Conservation (phyloP, 2,888 invertebrate species). For the Venustoraphidia nigricollis region DNA sequence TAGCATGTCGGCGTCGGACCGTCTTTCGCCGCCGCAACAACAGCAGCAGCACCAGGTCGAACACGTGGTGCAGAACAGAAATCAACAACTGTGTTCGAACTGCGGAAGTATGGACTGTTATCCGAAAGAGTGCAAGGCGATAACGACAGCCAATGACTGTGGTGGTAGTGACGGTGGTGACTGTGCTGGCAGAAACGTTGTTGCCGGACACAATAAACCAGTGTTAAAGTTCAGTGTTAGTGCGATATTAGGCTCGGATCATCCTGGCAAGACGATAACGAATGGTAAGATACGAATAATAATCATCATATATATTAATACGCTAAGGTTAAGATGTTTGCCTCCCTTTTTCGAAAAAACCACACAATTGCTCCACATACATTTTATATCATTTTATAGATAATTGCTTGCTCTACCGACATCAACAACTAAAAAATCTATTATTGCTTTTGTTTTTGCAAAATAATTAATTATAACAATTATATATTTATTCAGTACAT, state of each 20-base stretch:
- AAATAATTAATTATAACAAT: no score
- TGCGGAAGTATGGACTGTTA: slow-evolving; percentile 41
- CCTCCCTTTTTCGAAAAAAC: no score
- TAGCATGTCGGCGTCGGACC: slow-evolving; percentile 4
- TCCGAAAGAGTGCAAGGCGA: slow-evolving; percentile 16
- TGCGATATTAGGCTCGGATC: slow-evolving; percentile 65
- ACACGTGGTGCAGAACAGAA: slow-evolving; percentile 8
- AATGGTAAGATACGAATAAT: slow-evolving; percentile 13
- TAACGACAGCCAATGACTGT: slow-evolving; percentile 6
- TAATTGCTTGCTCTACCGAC: no score
- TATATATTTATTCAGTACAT: no score
- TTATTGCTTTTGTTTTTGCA: no score
- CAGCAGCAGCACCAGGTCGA: slow-evolving; percentile 8
- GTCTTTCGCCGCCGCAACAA: slow-evolving; percentile 3
- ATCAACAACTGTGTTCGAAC: slow-evolving; percentile 29
- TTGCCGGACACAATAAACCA: slow-evolving; percentile 38
- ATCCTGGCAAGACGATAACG: slow-evolving; percentile 19
- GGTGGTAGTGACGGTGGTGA: no score
- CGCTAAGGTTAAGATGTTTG: no score
- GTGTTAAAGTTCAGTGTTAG: slow-evolving; percentile 85
- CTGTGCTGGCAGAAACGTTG: no score
- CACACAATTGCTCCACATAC: no score
- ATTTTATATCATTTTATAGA: no score
- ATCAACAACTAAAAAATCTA: no score
- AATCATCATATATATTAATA: no score